Evolutionary conservation across 2,113 vertebrate genomes (phyloP).

Genomic region (Xiphorhynchus elegans): DNA sequence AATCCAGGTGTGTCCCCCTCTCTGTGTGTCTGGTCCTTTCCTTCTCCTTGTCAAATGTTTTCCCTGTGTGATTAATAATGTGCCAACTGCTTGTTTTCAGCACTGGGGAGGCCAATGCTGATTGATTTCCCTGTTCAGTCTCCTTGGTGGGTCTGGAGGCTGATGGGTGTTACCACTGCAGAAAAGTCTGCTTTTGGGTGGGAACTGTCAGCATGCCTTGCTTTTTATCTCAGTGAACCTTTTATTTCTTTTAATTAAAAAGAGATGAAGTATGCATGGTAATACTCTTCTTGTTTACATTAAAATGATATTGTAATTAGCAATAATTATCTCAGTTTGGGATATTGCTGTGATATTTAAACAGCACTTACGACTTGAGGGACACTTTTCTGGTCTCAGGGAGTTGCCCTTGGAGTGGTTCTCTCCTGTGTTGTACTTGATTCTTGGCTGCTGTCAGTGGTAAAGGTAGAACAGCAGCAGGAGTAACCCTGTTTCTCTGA

Average conservation of each 20-base stretch:
- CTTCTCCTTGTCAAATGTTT: background rate
- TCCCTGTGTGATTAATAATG: background rate
- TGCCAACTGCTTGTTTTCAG: background rate
- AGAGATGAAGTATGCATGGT: background rate
- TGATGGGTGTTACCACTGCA: background rate
- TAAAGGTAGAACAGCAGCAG: background rate
- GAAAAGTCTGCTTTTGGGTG: background rate
- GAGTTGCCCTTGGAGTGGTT: background rate
- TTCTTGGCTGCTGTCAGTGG: background rate
- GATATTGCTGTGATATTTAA: background rate
- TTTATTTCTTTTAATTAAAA: slow-evolving; percentile 27
- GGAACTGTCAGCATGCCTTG: background rate
- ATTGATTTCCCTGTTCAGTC: background rate
- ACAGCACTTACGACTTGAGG: background rate
- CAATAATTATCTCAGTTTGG: background rate
- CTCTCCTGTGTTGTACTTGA: background rate
- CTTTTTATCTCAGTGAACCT: background rate
- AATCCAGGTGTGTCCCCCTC: background rate
- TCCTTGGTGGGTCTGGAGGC: background rate
- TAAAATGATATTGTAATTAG: slow-evolving; percentile 19
- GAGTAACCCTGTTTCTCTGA: background rate
- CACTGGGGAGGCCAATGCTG: background rate
- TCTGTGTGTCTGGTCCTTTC: background rate
- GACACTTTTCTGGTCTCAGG: background rate
- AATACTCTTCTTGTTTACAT: background rate